Base-by-base conservation (phyloP, 2,888 invertebrate genomes). In the Drosophila ustulata region DNA sequence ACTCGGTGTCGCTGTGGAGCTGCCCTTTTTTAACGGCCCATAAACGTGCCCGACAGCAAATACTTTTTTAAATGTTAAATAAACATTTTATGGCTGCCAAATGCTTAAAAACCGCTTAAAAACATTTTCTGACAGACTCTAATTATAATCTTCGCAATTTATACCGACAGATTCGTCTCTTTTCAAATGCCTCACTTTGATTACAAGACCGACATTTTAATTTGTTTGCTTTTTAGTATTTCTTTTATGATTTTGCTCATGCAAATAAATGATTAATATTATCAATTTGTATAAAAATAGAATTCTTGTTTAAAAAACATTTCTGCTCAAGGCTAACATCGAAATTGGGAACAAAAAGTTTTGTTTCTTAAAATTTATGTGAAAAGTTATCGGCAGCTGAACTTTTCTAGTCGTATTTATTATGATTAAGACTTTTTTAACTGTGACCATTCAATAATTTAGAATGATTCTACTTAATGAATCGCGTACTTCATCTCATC, bases 61-160 rank as follows among this genome's bases (percentile, higher is more conserved):
- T 68, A 80, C 87, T 71, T 86, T 88, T 88, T 86, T 88, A 89
- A 85, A 89, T 79, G 85, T 75, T 73, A 79, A 89, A 85, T 89
- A 89, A 89, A 87, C 88, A 85, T 85, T 85, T 89, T 84, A 85
- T 63, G 75, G 67, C 72, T 59, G 63, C 50, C 47, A 49, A 85
- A 83, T 78, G 70, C 65, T 87, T 75, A 78, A 88, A 86, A 78
- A 67, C 47, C 75, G 80, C 74, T 87, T 71, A 58, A 88, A 85
- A 72, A 58, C 62, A 66, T 78, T 75, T 64, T 50, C 49, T 28
- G 50, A 3, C 53, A 26, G 45, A 30, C 59, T 26, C 45, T 64
- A 69, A 67, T 78, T 78, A 67, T 80, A 70, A 78, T 68, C 56
- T 34, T 43, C n/a, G 23, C 59, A 37, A 53, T 61, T 69, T 68